Evolutionary conservation across 2,113 vertebrate genomes (phyloP), one percentile per base, ranked within the genome.

Genomic region (Struthio camelus): DNA sequence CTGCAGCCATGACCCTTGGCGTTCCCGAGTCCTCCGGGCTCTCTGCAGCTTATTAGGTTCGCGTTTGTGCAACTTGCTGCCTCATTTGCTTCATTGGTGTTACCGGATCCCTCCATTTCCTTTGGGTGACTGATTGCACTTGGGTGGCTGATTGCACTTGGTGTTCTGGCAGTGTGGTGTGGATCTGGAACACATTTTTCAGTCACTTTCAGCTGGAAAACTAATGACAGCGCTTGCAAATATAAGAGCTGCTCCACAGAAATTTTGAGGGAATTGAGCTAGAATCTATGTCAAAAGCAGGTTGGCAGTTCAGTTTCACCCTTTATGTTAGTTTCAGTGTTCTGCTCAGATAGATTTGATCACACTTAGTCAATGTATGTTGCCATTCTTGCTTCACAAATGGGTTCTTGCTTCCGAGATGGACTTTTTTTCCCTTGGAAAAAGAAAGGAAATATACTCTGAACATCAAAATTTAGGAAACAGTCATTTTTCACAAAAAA

Each of bases 1-100:
- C 75, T 93, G 65, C 40, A 53, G n/a, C 88, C 7, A 0, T 70
- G 46, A 20, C 10, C 46, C 8, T 0, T 1, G 0, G 22, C 1
- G 4, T 50, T 73, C 66, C 81, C 10, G 54, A 15, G 32, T 54
- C 61, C 50, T 51, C 44, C 0, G 42, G 28, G 81, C 85, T 80
- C 61, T 82, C 67, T 71, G 81, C 56, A 65, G 42, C 54, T 79
- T 61, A 42, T 50, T n/a, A 6, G n/a, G 38, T 1, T 0, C 19
- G 40, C 73, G 61, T 79, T 69, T 72, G 78, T 80, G 36, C 53
- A 72, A 58, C 28, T 69, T 69, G 11, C 34, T 42, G 46, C 19
- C 56, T 30, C 56, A 85, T 85, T 84, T 51, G 36, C 46, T 81
- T 84, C 34, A 6, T 90, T 92, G 67, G 34, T 85, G 59, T 64